Evolutionary conservation across 2,113 vertebrate species (phyloP), one percentile per base, ranked within the genome.

Genomic region (Cephalopholis sonnerati): DNA sequence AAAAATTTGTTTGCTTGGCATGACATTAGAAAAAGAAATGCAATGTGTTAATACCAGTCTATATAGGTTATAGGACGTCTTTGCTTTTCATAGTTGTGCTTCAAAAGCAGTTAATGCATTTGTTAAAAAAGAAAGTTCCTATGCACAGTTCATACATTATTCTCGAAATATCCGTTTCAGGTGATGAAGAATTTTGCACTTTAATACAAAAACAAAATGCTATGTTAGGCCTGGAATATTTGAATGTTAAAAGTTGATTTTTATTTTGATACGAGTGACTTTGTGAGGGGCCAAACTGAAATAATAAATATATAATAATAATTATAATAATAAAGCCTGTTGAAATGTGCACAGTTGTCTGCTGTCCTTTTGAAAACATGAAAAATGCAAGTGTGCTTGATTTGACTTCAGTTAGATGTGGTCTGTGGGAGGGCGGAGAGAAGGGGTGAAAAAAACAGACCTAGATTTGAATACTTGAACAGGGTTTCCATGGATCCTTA

Each of bases 101-200:
- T 87, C 79, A 66, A 84, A 81, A 71, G 39, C 71, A 83, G 51
- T 66, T 69, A 32, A 76, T 63, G 73, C 77, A 69, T 87, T 64
- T 6, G 82, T 78, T 67, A 22, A 75, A 70, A 66, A 78, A 73
- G 44, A 39, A 51, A 72, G 22, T 83, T 89, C 69, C 87, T 91
- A 91, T 91, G 90, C 86, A 88, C 81, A 73, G 50, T 74, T 78
- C 18, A 76, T 67, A 68, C 0, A 68, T 74, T 64, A 41, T 53
- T 82, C 62, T 72, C 46, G 68, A 70, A 75, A 70, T 82, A 63
- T 77, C 12, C 18, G 11, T 87, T 93, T 85, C 72, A 84, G 83
- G 74, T 82, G 66, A 71, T 79, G 62, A 69, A 50, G 7, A 44
- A 15, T 85, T 81, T 92, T 85, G 91, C 92, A 93, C 92, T 92